Evolutionary conservation across 2,797 vertebrate genomes (phyloP), one percentile per base, ranked within the genome.

Genomic region (Ispidina picta): DNA sequence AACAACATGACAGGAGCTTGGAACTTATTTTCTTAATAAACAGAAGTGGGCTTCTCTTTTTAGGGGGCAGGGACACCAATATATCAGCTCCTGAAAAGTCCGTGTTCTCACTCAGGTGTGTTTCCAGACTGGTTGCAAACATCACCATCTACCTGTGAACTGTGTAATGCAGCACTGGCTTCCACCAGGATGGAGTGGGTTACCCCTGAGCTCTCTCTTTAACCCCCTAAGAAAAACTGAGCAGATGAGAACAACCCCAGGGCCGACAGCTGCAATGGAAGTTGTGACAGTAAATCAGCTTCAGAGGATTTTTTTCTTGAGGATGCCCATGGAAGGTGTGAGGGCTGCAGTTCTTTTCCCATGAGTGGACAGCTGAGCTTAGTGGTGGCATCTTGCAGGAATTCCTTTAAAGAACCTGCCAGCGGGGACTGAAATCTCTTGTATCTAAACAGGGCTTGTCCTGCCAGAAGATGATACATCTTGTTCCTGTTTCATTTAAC

Each of bases 401-500:
- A 81, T 59, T 41, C 73, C 66, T 55, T 3, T 19, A 13, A 33
- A 55, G 59, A 92, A 83, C 70, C 83, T 81, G 73, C 70, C 70
- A 75, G 51, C 80, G 54, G 28, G 35, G 33, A 73, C 49, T 35
- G 29, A n/a, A 86, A 83, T 51, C 35, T 78, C 56, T 19, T 41
- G 12, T 21, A 66, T 49, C 54, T 68, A 56, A 87, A 68, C 35
- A 76, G 82, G 76, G 25, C 62, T 77, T 64, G 37, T 83, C 18
- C 28, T 39, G 1, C 73, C 77, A 86, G 63, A 74, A 52, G 56
- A 86, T 71, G 69, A 89, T 46, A 75, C 80, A 88, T 75, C 85
- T 91, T 92, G 70, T 88, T 93, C 76, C 74, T 26, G 31, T 81
- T 88, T 72, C 31, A 48, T 75, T 63, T 88, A 89, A 93, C 64